Percentiles rank a stretch among this genome's conserved stretches.
Evolutionary conservation across 2,888 invertebrate species (phyloP).

Genomic region (Autographa pulchrina): DNA sequence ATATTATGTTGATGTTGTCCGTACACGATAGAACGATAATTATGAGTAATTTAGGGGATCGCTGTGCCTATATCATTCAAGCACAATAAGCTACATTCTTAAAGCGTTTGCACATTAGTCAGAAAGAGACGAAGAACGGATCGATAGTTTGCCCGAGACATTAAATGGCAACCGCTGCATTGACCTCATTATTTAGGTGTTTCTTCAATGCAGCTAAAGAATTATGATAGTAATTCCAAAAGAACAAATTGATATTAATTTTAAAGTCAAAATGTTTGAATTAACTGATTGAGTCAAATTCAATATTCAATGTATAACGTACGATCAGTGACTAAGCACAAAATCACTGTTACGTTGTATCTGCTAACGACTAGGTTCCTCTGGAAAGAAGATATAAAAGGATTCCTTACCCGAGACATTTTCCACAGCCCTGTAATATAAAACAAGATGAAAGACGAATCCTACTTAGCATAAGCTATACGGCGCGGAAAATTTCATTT

Average conservation of each 20-base stretch:
- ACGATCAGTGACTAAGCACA: constrained; percentile 6
- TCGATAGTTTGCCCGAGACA: constrained; percentile 87
- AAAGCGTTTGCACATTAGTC: constrained; percentile 77
- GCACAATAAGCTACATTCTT: constrained; percentile 49
- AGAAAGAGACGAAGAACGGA: constrained; percentile 87
- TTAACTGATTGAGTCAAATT: neutral
- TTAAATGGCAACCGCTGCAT: constrained; percentile 87
- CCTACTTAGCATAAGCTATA: constrained; percentile 78
- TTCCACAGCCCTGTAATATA: constrained; percentile 72
- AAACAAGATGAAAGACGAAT: constrained; percentile 77
- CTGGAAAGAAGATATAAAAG: constrained; percentile 59
- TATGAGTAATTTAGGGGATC: constrained; percentile 34
- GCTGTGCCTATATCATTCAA: constrained; percentile 30
- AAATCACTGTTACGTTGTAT: constrained; percentile 28
- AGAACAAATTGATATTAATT: constrained; percentile 9
- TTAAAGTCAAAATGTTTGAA: neutral
- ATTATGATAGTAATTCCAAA: constrained; percentile 54
- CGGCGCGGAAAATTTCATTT: constrained; percentile 67
- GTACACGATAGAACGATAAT: constrained; percentile 21
- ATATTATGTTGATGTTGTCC: constrained; percentile 11
- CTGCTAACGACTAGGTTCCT: constrained; percentile 44
- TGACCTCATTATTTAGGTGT: constrained; percentile 87
- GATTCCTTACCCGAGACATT: constrained; percentile 60
- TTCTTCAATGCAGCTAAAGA: constrained; percentile 71
- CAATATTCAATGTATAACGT: neutral